These are phyloP conservation scores for Abrostola triplasia DNA, from an alignment of 2,888 invertebrate species.

Conservation along the genomic window DNA sequence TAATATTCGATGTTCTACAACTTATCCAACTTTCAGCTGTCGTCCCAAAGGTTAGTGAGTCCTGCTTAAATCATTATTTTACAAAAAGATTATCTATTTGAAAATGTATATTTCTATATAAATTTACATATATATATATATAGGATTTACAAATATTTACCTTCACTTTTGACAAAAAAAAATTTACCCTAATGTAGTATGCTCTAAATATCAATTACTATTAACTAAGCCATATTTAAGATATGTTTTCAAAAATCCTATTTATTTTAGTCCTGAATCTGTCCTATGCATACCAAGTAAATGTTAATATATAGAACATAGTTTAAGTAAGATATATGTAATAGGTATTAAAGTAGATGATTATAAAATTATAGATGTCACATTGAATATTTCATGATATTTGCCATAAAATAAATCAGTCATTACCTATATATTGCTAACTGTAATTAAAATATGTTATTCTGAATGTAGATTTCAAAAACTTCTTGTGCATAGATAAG, in stretches of 20 bases:
- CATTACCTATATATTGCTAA: slow-evolving; percentile 42
- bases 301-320: slow-evolving; percentile 52
- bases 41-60: slow-evolving; percentile 73
- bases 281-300: slow-evolving; percentile 38
- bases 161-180: slow-evolving; percentile 22
- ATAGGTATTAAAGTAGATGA: slow-evolving; percentile 8
- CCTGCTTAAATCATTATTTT: slow-evolving; percentile 45
- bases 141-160: slow-evolving; percentile 39
- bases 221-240: slow-evolving; percentile 29
- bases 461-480: slow-evolving; percentile 26
- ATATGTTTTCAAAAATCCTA: slow-evolving; percentile 39
- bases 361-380: slow-evolving; percentile 25
- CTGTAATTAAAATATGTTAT: slow-evolving; percentile 39
- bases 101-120: slow-evolving; percentile 48
- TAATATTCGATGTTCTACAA: slow-evolving; percentile 23
- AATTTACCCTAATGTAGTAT: slow-evolving; percentile 27
- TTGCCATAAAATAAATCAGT: slow-evolving; percentile 56
- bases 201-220: slow-evolving; percentile 37
- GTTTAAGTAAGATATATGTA: slow-evolving; percentile 27
- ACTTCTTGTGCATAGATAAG: slow-evolving; percentile 17
- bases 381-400: slow-evolving; percentile 29
- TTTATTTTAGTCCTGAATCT: slow-evolving; percentile 51
- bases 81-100: slow-evolving; percentile 36
- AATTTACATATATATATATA: slow-evolving; percentile 40
- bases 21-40: slow-evolving; percentile 36